A percentile compares a stretch with the other conserved stretches of the same genome.
These are phyloP conservation scores for Sthenelais limicola DNA, from an alignment of 2,888 invertebrate genomes.

Conservation along the genomic window DNA sequence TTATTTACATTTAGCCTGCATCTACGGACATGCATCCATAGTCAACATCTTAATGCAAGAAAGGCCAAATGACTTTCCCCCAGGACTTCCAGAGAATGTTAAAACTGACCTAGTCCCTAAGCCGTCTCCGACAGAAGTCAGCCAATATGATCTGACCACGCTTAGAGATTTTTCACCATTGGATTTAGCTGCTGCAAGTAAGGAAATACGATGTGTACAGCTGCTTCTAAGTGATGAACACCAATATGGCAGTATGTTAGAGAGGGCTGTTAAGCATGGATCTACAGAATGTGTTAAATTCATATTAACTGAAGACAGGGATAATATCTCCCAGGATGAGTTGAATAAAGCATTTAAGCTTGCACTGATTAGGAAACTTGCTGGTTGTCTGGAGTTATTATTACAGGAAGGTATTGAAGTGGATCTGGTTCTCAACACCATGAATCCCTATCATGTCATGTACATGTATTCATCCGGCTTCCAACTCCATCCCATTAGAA, in stretches of 20 bases:
- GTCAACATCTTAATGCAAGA: slow-evolving; percentile 59
- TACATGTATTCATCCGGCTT: slow-evolving; percentile 59
- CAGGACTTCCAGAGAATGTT: not conserved
- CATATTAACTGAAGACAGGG: slow-evolving; percentile 55
- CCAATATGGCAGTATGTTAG: slow-evolving; percentile 44
- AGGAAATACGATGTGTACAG: slow-evolving; percentile 58
- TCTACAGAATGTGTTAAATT: slow-evolving; percentile 59
- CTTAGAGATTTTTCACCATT: slow-evolving; percentile 51
- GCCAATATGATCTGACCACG: not conserved
- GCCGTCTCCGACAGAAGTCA: not conserved
- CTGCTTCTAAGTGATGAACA: slow-evolving; percentile 56
- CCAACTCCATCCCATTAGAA: slow-evolving; percentile 50
- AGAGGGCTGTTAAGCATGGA: slow-evolving; percentile 58
- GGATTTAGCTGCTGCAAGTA: slow-evolving; percentile 60
- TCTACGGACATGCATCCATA: slow-evolving; percentile 58
- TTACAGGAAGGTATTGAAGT: slow-evolving; percentile 55
- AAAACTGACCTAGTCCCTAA: not conserved
- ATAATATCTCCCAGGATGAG: slow-evolving; percentile 50
- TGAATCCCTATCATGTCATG: slow-evolving; percentile 66
- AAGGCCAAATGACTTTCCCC: slow-evolving; percentile 47
- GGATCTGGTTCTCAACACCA: slow-evolving; percentile 57
- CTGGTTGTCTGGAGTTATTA: slow-evolving; percentile 61
- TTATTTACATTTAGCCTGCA: slow-evolving; percentile 64
- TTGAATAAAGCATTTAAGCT: slow-evolving; percentile 59
- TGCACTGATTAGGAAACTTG: slow-evolving; percentile 58